Base-by-base conservation (phyloP, 2,113 vertebrate genomes). In the Charadrius vociferus region DNA sequence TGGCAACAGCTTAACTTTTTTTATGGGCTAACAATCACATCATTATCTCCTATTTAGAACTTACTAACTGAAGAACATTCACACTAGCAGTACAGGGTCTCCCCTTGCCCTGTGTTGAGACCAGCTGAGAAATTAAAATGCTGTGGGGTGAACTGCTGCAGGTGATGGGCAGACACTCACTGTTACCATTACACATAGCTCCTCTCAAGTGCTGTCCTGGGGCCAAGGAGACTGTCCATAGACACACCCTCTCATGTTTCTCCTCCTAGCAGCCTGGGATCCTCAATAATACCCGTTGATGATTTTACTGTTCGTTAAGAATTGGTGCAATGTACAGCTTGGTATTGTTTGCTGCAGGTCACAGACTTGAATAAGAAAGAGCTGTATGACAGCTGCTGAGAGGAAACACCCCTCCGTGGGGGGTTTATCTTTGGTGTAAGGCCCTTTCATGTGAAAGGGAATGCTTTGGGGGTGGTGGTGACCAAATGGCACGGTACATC, bases 221-320 rank as follows among this genome's bases (percentile, higher is more conserved):
- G 24, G 5, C n/a, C 1, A 10, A 19, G 34, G 34, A 43, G 34
- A 6, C 30, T 30, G 6, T 5, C 43, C 7, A 4, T 56, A 37
- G 30, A 13, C 36, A 7, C 1, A 17, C 5, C 11, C 6, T 71
- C 55, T 59, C 22, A 7, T 0, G 1, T 39, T 50, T 3, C 14
- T 55, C 15, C n/a, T 74, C 27, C 4, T 39, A 10, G 32, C 17
- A 84, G 26, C 21, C 4, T 4, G 59, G 7, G 7, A 22, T 43
- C 19, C 29, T 85, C 26, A 21, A 37, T 22, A n/a, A 36, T 30
- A 53, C 26, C 1, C 1, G 29, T 17, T 0, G 0, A n/a, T 74
- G 59, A 7, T 70, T 74, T 67, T 50, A 8, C 19, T 30, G 3
- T n/a, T 79, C 43, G 12, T 29, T 30, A 53, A 61, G 58, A 72